Conservation (phyloP, 2,113 vertebrate species). For the Tursiops truncatus region DNA sequence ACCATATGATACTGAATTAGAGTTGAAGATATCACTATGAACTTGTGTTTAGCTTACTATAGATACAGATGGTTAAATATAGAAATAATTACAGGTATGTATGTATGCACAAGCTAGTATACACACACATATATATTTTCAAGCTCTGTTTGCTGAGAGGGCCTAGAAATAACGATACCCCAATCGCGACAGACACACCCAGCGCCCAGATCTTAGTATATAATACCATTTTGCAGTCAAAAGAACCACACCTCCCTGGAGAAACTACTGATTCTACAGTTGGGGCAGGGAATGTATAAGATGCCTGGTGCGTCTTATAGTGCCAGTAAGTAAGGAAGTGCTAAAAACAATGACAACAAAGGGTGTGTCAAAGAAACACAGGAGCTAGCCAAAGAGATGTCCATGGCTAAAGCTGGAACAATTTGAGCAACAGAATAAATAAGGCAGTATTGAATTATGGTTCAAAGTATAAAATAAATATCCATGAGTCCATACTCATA, state of each 20-base stretch:
- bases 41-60: neutral
- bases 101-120: neutral
- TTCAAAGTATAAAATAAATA: neutral
- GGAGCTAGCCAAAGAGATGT: neutral
- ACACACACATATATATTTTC: neutral
- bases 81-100: neutral
- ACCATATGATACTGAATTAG: neutral
- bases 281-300: neutral
- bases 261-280: neutral
- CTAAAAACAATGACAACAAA: neutral
- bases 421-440: neutral
- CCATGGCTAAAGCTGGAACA: neutral
- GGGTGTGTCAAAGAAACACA: neutral
- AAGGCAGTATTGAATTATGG: neutral
- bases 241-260: neutral
- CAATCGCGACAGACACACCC: neutral
- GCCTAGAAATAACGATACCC: neutral
- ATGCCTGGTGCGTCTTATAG: neutral
- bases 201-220: neutral
- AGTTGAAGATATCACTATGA: neutral
- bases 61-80: neutral
- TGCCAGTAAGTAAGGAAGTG: neutral
- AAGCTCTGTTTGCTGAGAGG: neutral
- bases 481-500: neutral
- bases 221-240: neutral